Evolutionary conservation across 1,140 invertebrate genomes (phyloP).

Genomic region (Drosophila obscura): DNA sequence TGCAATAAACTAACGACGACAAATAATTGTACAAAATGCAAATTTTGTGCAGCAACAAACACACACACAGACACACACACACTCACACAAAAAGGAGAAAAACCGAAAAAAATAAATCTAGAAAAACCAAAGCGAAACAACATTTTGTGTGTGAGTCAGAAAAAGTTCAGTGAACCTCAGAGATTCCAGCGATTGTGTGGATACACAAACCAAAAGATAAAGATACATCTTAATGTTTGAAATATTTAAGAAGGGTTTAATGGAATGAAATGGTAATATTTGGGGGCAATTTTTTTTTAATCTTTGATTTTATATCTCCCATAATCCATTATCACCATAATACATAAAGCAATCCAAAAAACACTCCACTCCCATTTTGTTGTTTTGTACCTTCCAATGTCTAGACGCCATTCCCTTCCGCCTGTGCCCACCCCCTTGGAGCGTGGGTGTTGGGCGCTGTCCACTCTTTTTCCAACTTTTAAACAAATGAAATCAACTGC

Average conservation of each 20-base stretch:
- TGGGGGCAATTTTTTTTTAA: background rate
- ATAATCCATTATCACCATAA: slow-evolving; percentile 5
- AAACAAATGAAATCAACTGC: slow-evolving; percentile 46
- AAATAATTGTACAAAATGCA: slow-evolving; percentile 67
- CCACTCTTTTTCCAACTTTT: slow-evolving; percentile 36
- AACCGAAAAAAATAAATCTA: slow-evolving; percentile 10
- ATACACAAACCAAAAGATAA: too few relatives aligned
- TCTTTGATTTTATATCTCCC: background rate
- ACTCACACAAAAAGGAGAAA: background rate
- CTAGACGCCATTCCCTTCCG: slow-evolving; percentile 42
- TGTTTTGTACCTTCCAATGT: slow-evolving; percentile 14
- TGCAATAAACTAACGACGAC: slow-evolving; percentile 64
- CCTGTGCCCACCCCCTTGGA: background rate
- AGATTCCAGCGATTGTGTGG: too few relatives aligned
- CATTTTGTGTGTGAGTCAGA: slow-evolving; percentile 35
- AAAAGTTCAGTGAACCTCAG: slow-evolving; percentile 23
- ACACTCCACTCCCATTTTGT: slow-evolving; percentile 18
- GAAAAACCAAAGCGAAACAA: slow-evolving; percentile 8
- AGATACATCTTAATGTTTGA: too few relatives aligned
- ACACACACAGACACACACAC: slow-evolving; percentile 14
- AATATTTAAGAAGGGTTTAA: too few relatives aligned
- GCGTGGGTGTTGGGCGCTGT: slow-evolving; percentile 37
- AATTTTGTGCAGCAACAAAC: slow-evolving; percentile 47
- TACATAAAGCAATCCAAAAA: background rate
- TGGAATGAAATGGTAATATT: too few relatives aligned